phyloP scores from a whole-genome alignment of 2,113 vertebrate genomes.

The Chlorocebus sabaeus region DNA sequence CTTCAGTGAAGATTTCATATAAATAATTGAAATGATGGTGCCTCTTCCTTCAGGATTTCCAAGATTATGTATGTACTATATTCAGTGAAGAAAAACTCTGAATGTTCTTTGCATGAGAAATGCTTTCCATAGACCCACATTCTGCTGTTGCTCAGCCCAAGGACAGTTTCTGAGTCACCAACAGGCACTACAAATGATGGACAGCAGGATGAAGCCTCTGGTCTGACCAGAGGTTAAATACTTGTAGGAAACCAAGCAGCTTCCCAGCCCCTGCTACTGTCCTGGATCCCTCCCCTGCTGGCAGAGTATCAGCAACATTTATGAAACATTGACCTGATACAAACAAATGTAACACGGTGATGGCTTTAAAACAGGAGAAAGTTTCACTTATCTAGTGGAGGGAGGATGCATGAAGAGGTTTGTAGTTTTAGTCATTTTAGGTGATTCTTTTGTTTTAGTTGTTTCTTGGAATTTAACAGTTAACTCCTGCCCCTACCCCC shows the following conservation, averaged over 20 bases:
- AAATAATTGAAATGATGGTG: conserved; percentile 11
- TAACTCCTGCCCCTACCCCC: neutral
- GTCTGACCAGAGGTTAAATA: neutral
- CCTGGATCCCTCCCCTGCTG: neutral
- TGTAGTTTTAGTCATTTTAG: neutral
- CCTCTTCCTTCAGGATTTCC: neutral
- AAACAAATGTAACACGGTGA: neutral
- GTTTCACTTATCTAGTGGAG: neutral
- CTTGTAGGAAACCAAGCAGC: neutral
- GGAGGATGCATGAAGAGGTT: neutral
- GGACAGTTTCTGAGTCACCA: neutral
- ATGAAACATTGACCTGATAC: neutral
- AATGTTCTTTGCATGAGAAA: neutral
- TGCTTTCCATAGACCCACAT: neutral
- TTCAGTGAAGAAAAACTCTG: neutral
- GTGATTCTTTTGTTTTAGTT: neutral
- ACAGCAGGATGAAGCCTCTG: neutral
- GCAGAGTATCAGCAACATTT: neutral
- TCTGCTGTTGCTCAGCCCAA: neutral
- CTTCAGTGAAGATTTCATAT: neutral
- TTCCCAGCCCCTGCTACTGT: no score
- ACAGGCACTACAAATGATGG: neutral
- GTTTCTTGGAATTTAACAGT: neutral
- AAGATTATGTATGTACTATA: neutral
- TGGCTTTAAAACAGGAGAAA: neutral